These are phyloP conservation scores for Cacoxenus indagator DNA, from an alignment of 2,888 invertebrate genomes.

Conservation along the genomic window DNA sequence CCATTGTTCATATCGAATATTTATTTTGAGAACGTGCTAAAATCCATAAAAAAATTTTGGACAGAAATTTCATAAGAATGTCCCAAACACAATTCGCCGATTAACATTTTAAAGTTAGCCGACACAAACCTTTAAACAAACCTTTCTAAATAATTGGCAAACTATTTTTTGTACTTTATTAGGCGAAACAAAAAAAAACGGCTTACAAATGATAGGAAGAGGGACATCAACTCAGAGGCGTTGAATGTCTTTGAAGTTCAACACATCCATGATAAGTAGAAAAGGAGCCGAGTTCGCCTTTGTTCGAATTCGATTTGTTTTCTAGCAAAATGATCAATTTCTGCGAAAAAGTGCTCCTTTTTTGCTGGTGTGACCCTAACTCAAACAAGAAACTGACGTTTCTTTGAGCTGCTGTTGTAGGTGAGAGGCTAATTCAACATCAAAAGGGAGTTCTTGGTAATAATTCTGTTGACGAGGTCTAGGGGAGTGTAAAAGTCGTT, in stretches of 20 bases:
- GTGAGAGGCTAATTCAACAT: too few relatives aligned
- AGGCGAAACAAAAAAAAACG: not conserved
- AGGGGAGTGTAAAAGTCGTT: too few relatives aligned
- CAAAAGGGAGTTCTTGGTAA: too few relatives aligned
- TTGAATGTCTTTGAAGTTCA: constrained; percentile 17
- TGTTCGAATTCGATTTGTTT: constrained; percentile 16
- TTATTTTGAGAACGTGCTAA: not conserved
- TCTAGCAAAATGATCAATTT: constrained; percentile 23
- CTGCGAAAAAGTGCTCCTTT: constrained; percentile 15
- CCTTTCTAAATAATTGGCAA: not conserved
- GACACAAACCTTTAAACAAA: constrained; percentile 13
- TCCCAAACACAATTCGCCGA: not conserved
- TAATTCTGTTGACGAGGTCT: too few relatives aligned
- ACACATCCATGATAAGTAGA: too few relatives aligned
- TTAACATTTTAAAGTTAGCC: not conserved
- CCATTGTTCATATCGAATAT: not conserved
- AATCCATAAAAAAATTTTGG: too few relatives aligned
- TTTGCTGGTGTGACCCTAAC: constrained; percentile 17
- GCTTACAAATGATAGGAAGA: constrained; percentile 6
- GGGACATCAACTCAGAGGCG: not conserved
- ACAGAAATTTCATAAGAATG: too few relatives aligned
- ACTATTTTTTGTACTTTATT: constrained; percentile 7
- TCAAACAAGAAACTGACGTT: not conserved
- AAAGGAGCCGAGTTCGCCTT: not conserved
- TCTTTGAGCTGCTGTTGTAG: not conserved